Base-by-base conservation (phyloP, 1,140 invertebrate species). In the Drosophila pectinifera region DNA sequence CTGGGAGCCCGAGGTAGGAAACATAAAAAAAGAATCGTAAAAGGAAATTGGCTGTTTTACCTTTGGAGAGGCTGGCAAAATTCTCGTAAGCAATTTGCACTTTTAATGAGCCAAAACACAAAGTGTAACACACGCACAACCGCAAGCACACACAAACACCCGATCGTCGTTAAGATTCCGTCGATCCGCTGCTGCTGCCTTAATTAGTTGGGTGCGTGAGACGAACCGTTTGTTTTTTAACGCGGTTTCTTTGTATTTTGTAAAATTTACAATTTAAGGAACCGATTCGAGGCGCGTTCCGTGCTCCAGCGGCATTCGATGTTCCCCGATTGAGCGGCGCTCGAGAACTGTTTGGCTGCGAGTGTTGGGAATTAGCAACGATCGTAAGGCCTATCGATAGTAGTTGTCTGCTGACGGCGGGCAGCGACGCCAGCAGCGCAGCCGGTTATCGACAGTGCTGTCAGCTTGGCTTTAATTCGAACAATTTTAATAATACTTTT, bases 341-440 rank as follows among this genome's bases (percentile, higher is more conserved):
- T 80, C 62, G 84, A 83, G 84, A 89, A 88, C 80, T 89, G 80
- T 64, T 53, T 41, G 49, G 39, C 28, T 41, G 42, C 69, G 45
- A 53, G 48, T 61, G 63, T 77, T 80, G 41, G 22, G 56, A 28
- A 53, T 53, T 53, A 57, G 68, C 48, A 62, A 64, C 65, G 61
- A 77, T 69, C 81, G 85, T 80, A 70, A 79, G 70, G 69, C 59
- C 84, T 89, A 88, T 89, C 83, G 83, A 88, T 89, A 88, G 68
- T 80, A 78, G 84, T 89, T 80, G 51, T 55, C 45, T 31, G 34
- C 39, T 13, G 34, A 26, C 57, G 49, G 28, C 38, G 45, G 34
- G 36, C 28, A 34, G 59, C 56, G 41, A 49, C 39, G 68, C 42
- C n/a, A 26, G 51, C 51, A 20, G 34, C 26, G 59, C 48, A 18